Base-by-base conservation (phyloP, 2,888 invertebrate genomes). In the Eucriotettix oculatus region DNA sequence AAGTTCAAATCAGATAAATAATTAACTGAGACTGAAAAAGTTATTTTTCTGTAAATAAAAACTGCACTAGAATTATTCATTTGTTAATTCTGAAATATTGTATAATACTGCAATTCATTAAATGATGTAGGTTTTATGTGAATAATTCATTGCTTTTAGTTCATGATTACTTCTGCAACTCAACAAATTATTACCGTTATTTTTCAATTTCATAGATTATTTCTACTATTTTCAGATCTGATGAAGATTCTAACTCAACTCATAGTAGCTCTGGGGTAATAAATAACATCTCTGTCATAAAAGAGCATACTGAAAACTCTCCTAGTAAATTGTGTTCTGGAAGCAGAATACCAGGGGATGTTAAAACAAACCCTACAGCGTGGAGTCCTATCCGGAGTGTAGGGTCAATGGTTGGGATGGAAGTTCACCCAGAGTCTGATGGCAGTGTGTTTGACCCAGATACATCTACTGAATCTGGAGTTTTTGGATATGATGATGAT, bases 331-430 rank as follows among this genome's bases (percentile, higher is more conserved):
- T 41, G 29, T 16, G 44, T 10, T 16, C 41, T 12, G 40, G 16
- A 16, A 16, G n/a, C 14, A 58, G 40, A 16, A 42, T 42, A 41
- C 54, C 53, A 10, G 58, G 56, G 9, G 58, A 52, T 53, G 44
- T 57, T 10, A 60, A 58, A 52, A 63, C 61, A 55, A 61, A 61
- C 29, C 65, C 68, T 16, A 80, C 87, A 68, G 89, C 89, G 42
- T 90, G 90, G 90, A 90, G 89, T 69, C 90, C 90, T 16, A 87
- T 90, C n/a, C 80, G 88, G 65, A 90, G 89, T 69, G 89, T 89
- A 10, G 90, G 90, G 11, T 90, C 90, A 40, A 85, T 90, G 57
- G 84, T 84, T 11, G 64, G 61, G 14, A 63, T 63, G 60, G 64
- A 64, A 52, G 60, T 60, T n/a, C 87, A 89, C 71, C 88, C 89